Percentiles rank a stretch among this genome's conserved stretches.
phyloP scores from a whole-genome alignment of 2,888 invertebrate species.

The Patella depressa region DNA sequence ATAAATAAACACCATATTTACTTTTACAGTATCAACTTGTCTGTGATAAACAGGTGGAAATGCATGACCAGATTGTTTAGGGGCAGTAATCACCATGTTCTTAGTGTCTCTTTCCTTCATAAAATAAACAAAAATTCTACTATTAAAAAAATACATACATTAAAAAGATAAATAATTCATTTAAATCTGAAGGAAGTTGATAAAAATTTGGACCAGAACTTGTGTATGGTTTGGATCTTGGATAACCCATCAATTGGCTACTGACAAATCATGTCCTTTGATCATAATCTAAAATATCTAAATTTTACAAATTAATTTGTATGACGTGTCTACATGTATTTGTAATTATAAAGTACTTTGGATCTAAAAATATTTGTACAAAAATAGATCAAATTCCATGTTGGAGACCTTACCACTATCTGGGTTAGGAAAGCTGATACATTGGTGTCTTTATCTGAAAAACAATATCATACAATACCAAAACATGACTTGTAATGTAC shows the following conservation, averaged over 20 bases:
- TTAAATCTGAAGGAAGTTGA: background rate
- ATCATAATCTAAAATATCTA: no score
- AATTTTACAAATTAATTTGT: no score
- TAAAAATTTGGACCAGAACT: background rate
- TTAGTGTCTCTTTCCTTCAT: conserved; percentile 59
- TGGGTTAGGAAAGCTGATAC: conserved; percentile 59
- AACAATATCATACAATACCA: background rate
- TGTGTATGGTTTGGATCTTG: background rate
- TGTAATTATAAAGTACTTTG: no score
- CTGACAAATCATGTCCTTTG: no score
- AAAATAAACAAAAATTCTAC: conserved; percentile 10
- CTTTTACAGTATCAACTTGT: background rate
- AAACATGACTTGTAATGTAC: no score
- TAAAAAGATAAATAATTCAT: conserved; percentile 11
- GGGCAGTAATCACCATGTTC: conserved; percentile 40
- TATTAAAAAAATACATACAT: conserved; percentile 9
- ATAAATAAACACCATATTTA: background rate
- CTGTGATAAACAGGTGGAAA: conserved; percentile 40
- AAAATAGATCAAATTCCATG: background rate
- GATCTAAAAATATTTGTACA: background rate
- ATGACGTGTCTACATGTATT: no score
- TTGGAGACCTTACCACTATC: conserved; percentile 59
- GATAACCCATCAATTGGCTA: background rate
- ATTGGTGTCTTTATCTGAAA: conserved; percentile 56
- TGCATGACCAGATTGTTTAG: conserved; percentile 30